phyloP scores from a whole-genome alignment of 2,113 vertebrate genomes.

The Uria aalge region DNA sequence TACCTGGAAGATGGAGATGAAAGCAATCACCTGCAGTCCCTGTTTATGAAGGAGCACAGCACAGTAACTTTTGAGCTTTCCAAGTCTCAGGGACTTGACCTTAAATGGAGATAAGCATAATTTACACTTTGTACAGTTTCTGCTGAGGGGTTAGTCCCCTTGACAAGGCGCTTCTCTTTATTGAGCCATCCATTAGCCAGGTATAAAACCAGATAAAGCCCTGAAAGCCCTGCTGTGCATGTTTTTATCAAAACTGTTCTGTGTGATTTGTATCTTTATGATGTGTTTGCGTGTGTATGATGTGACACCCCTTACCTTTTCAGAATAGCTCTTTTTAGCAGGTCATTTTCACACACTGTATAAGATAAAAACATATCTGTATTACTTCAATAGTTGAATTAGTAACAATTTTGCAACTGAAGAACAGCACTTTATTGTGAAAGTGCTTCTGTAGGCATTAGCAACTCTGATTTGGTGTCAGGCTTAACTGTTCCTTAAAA shows the following conservation, averaged over 20 bases:
- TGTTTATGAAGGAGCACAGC: not conserved
- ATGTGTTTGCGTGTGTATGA: not conserved
- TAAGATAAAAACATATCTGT: not conserved
- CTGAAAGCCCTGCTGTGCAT: not conserved
- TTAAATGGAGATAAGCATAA: not conserved
- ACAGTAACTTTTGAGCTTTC: not conserved
- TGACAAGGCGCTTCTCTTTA: not conserved
- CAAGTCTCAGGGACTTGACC: not conserved
- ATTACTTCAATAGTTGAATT: not conserved
- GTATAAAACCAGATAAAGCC: not conserved
- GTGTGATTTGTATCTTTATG: not conserved
- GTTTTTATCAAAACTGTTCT: not conserved
- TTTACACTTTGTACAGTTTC: not conserved
- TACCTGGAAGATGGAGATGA: not conserved
- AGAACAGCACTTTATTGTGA: not conserved
- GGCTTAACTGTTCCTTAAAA: not conserved
- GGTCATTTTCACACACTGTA: not conserved
- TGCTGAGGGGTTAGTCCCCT: not conserved
- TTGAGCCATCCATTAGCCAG: not conserved
- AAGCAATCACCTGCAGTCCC: not conserved
- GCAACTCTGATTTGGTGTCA: constrained; percentile 16
- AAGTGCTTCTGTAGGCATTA: constrained; percentile 17
- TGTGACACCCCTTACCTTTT: not conserved
- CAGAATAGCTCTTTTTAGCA: not conserved
- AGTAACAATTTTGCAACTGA: not conserved